Base-by-base conservation (phyloP, 2,113 vertebrate species). In the Eleginops maclovinus region DNA sequence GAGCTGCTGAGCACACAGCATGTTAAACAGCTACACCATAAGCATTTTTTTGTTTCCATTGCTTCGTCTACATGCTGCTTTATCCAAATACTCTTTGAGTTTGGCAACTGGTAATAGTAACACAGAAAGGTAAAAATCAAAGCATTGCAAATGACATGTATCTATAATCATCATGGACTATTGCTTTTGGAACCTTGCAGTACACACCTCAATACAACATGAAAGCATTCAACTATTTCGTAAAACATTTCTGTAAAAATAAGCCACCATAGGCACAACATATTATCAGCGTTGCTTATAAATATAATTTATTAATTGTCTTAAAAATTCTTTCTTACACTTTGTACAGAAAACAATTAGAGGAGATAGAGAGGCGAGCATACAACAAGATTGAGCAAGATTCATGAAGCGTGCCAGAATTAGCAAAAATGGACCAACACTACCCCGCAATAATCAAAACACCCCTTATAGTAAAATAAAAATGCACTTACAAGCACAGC, bases 241-340 rank as follows among this genome's bases (percentile, higher is more conserved):
- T 17, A 16, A 21, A 40, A 62, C 9, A 47, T 1, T 17, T 31
- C 8, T 50, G 17, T 13, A 72, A n/a, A 82, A 90, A 88, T 31
- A 84, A 86, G 15, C 28, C 79, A 82, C 74, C 53, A 63, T 26
- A 40, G 46, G 66, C 53, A 64, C 31, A 28, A 16, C 28, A 55
- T 21, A 47, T 72, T 71, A 85, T 91, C 80, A 92, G 88, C 94
- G 72, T 96, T 97, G 97, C 96, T 98, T 98, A 98, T 97, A 98
- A 99, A 99, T 98, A 99, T 98, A 99, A 98, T 99, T 99, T 99
- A 99, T 98, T 98, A 96, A 95, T 95, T 94, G 95, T 96, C 88
- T 98, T 97, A 97, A 97, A 98, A 98, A 97, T 96, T 95, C 94
- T 97, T 97, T 97, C 95, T 98, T 98, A 98, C 96, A 98, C 95